phyloP scores from a whole-genome alignment of 2,888 invertebrate species.

The Mesorhabditis belari region DNA sequence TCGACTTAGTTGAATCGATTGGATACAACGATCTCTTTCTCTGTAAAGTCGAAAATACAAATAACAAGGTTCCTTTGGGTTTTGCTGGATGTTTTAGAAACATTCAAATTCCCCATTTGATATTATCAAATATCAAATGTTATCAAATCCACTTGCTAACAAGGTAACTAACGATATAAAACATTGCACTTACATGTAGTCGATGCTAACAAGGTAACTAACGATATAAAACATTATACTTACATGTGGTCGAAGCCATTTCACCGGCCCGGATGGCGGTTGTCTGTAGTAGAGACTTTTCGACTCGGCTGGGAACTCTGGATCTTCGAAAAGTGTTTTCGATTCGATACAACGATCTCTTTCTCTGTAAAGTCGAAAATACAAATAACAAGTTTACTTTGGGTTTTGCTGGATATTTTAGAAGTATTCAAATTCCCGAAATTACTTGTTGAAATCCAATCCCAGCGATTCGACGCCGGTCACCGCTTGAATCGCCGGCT shows the following conservation, averaged over 20 bases:
- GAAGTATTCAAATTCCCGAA: conserved; percentile 7
- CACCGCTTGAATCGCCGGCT: background rate
- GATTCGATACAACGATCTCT: conserved; percentile 63
- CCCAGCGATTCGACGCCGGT: conserved; percentile 19
- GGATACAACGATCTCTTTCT: too few relatives aligned
- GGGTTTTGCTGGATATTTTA: too few relatives aligned
- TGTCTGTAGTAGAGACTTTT: conserved; percentile 78
- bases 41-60: too few relatives aligned
- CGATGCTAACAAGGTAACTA: background rate
- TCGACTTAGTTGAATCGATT: too few relatives aligned
- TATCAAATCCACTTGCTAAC: background rate
- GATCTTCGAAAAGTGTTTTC: conserved; percentile 65
- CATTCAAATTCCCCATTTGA: too few relatives aligned
- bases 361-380: conserved; percentile 65
- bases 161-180: too few relatives aligned
- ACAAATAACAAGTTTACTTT: too few relatives aligned
- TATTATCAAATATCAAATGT: background rate
- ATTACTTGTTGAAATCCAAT: background rate
- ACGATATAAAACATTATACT: too few relatives aligned
- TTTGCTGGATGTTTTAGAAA: background rate
- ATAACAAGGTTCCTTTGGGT: background rate
- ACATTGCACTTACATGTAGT: too few relatives aligned
- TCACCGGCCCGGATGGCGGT: conserved; percentile 72
- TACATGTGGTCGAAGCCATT: conserved; percentile 79
- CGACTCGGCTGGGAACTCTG: conserved; percentile 76